Conservation (phyloP, 2,888 invertebrate genomes). For the Bombylius discolor region DNA sequence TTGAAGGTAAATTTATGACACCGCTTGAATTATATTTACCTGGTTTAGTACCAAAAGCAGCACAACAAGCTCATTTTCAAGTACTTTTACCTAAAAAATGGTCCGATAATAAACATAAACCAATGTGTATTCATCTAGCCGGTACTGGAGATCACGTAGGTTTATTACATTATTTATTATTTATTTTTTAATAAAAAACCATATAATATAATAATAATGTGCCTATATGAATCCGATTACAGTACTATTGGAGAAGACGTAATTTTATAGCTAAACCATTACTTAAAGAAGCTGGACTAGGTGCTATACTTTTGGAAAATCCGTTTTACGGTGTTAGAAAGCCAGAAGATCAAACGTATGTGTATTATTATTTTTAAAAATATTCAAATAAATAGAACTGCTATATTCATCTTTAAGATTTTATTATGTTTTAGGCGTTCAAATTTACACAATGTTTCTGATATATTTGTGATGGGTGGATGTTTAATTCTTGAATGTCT, state of each 20-base stretch:
- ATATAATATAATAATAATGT: not conserved
- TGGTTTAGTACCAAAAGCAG: slow-evolving; percentile 72
- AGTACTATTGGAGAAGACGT: slow-evolving; percentile 86
- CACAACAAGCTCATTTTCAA: slow-evolving; percentile 73
- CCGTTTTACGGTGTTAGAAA: slow-evolving; percentile 88
- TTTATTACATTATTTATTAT: no score
- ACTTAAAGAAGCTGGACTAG: slow-evolving; percentile 77
- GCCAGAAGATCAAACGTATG: slow-evolving; percentile 74
- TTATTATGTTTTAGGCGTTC: slow-evolving; percentile 51
- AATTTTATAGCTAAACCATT: slow-evolving; percentile 84
- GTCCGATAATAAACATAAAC: slow-evolving; percentile 54
- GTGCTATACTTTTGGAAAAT: slow-evolving; percentile 89
- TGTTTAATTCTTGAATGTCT: slow-evolving; percentile 87
- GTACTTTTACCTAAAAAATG: slow-evolving; percentile 70
- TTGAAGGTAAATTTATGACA: slow-evolving; percentile 79
- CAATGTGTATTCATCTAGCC: slow-evolving; percentile 87
- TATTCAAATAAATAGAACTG: no score
- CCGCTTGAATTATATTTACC: slow-evolving; percentile 75
- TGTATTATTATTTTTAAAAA: not conserved
- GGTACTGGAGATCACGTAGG: slow-evolving; percentile 97
- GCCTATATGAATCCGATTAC: slow-evolving; percentile 17
- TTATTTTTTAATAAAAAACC: not conserved
- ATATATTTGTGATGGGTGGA: slow-evolving; percentile 98
- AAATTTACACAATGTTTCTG: slow-evolving; percentile 85
- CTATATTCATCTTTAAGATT: not conserved